Percentiles rank a stretch among this genome's conserved stretches.
Evolutionary conservation across 2,113 vertebrate species (phyloP).

Genomic region (Rutilus rutilus): DNA sequence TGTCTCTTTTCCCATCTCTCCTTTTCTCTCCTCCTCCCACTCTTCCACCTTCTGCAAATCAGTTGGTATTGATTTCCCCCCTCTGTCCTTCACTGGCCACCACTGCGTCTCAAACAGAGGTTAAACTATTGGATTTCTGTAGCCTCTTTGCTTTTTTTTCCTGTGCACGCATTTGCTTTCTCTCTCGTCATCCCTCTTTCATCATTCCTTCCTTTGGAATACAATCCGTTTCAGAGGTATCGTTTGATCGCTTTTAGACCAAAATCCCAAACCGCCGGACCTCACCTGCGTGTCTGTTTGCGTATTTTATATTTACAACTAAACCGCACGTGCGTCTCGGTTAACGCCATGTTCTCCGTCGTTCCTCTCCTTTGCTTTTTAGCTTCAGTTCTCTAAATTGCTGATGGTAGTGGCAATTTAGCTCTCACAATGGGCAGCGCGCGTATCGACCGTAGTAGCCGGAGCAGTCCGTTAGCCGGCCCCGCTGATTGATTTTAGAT

Average conservation of each 20-base stretch:
- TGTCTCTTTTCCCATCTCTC: slow-evolving; percentile 46
- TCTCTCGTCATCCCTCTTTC: slow-evolving; percentile 34
- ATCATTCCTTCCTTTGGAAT: slow-evolving; percentile 17
- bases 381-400: slow-evolving; percentile 64
- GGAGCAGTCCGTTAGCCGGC: slow-evolving; percentile 55
- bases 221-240: slow-evolving; percentile 5
- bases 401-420: slow-evolving; percentile 70
- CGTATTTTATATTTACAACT: neutral
- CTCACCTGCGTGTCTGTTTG: neutral
- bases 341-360: neutral
- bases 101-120: slow-evolving; percentile 76
- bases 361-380: slow-evolving; percentile 15
- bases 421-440: slow-evolving; percentile 54
- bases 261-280: slow-evolving; percentile 1
- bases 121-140: slow-evolving; percentile 79
- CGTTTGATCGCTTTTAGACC: slow-evolving; percentile 5
- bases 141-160: slow-evolving; percentile 42
- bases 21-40: slow-evolving; percentile 62
- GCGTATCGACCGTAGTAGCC: slow-evolving; percentile 52
- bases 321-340: neutral
- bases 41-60: slow-evolving; percentile 71
- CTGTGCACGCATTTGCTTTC: slow-evolving; percentile 45
- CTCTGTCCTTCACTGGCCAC: slow-evolving; percentile 77
- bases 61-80: slow-evolving; percentile 81
- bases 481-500: slow-evolving; percentile 62